A percentile compares a stretch with the other conserved stretches of the same genome.
Conservation (phyloP, 1,140 invertebrate species). For the Amyelois transitella region DNA sequence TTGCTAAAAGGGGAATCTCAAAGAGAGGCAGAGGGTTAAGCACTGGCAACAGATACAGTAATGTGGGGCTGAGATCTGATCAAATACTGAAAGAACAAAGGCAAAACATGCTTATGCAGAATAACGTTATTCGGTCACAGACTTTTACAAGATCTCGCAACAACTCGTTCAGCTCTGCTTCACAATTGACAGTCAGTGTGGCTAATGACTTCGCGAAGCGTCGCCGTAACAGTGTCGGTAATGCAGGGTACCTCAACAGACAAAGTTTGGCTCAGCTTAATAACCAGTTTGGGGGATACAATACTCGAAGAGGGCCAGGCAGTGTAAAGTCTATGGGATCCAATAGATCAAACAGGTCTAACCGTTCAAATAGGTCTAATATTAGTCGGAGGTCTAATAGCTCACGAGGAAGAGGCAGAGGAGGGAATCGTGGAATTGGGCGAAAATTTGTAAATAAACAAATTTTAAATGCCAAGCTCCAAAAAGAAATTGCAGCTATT, state of each 20-base stretch:
- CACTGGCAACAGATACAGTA: conserved; percentile 53
- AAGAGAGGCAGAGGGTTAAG: conserved; percentile 53
- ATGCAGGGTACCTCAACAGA: conserved; percentile 49
- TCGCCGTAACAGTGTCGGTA: conserved; percentile 60
- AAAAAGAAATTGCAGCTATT: conserved; percentile 62
- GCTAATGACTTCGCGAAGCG: conserved; percentile 59
- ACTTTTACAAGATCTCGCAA: conserved; percentile 62
- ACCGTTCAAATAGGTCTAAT: conserved; percentile 35
- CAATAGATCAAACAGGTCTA: conserved; percentile 45
- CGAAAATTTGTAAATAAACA: conserved; percentile 62
- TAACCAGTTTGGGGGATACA: conserved; percentile 52
- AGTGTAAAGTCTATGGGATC: conserved; percentile 60
- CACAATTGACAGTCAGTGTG: conserved; percentile 62
- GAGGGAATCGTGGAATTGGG: conserved; percentile 42
- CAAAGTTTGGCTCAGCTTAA: conserved; percentile 54
- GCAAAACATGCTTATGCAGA: conserved; percentile 34
- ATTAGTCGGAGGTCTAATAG: conserved; percentile 39
- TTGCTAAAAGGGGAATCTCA: conserved; percentile 59
- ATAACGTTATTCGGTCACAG: conserved; percentile 55
- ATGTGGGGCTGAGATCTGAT: conserved; percentile 61
- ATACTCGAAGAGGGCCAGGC: conserved; percentile 47
- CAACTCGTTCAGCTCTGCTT: conserved; percentile 53
- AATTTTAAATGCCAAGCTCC: conserved; percentile 55
- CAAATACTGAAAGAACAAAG: conserved; percentile 54
- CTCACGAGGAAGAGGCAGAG: conserved; percentile 44